Percentiles rank a stretch among this genome's conserved stretches.
Conservation (phyloP, 1,140 invertebrate species). For the Holcopasites calliopsidis region DNA sequence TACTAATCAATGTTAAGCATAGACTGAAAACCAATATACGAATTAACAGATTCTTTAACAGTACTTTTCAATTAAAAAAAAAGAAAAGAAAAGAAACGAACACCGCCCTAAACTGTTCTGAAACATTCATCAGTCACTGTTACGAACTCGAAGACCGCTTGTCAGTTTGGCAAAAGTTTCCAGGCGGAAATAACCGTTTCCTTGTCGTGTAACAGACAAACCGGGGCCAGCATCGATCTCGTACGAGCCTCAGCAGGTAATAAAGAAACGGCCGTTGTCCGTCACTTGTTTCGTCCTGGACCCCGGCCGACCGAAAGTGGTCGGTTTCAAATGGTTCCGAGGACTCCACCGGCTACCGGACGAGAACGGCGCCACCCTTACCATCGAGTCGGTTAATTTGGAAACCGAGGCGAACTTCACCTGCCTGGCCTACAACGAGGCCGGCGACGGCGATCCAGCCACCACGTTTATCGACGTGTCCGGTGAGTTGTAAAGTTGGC, state of each 20-base stretch:
- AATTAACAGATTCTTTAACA: too few species aligned
- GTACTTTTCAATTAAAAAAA: too few species aligned
- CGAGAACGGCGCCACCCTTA: slow-evolving; percentile 86
- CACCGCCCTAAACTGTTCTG: too few species aligned
- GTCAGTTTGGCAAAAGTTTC: neutral
- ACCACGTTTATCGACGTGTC: slow-evolving; percentile 88
- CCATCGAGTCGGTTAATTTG: slow-evolving; percentile 88
- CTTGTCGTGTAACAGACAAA: slow-evolving; percentile 80
- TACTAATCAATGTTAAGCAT: too few species aligned
- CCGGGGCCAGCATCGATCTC: slow-evolving; percentile 86
- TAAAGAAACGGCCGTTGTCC: slow-evolving; percentile 89
- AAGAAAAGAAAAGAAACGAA: too few species aligned
- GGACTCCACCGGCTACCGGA: slow-evolving; percentile 86
- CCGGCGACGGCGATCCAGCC: slow-evolving; percentile 87
- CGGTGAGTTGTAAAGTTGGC: slow-evolving; percentile 80
- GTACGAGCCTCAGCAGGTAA: slow-evolving; percentile 86
- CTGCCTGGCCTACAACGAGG: slow-evolving; percentile 90
- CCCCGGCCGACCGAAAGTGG: slow-evolving; percentile 87
- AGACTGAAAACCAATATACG: too few species aligned
- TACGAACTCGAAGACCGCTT: too few species aligned
- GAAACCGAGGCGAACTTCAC: slow-evolving; percentile 92
- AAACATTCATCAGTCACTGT: too few species aligned
- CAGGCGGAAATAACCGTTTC: neutral
- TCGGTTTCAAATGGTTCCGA: slow-evolving; percentile 89
- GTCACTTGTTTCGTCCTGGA: slow-evolving; percentile 91